Percentiles rank a stretch among this genome's conserved stretches.
Evolutionary conservation across 2,888 invertebrate species (phyloP).

Genomic region (Chrysodeixis includens): DNA sequence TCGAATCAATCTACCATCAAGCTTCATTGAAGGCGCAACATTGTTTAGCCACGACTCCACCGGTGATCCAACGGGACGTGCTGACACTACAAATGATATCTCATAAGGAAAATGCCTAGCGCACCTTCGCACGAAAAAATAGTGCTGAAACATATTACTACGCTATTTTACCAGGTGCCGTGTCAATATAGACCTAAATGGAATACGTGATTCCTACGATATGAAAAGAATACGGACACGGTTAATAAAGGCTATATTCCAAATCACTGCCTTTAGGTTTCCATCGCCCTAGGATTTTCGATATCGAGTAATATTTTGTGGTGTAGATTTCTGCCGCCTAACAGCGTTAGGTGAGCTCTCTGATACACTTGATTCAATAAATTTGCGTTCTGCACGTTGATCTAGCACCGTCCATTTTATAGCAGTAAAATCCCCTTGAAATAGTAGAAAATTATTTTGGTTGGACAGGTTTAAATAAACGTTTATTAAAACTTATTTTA

Average conservation of each 20-base stretch:
- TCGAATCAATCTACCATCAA: constrained; percentile 19
- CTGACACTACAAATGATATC: neutral
- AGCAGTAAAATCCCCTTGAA: too few species aligned
- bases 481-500: too few species aligned
- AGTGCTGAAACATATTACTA: constrained; percentile 14
- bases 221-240: constrained; percentile 9
- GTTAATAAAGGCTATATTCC: neutral
- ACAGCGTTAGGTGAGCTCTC: constrained; percentile 1
- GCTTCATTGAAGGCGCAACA: constrained; percentile 17
- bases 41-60: constrained; percentile 8
- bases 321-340: neutral
- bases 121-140: neutral
- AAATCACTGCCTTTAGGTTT: neutral
- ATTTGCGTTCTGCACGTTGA: too few species aligned
- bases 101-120: constrained; percentile 10
- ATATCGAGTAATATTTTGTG: neutral
- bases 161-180: constrained; percentile 17
- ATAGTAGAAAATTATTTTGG: too few species aligned
- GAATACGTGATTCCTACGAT: constrained; percentile 23
- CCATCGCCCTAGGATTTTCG: neutral
- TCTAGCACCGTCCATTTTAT: neutral
- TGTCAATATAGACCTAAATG: constrained; percentile 18
- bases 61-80: constrained; percentile 7
- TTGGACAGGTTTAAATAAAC: too few species aligned
- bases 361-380: constrained; percentile 1